These are phyloP conservation scores for Elaphurus davidianus DNA, from an alignment of 2,113 vertebrate species.

Conservation along the genomic window DNA sequence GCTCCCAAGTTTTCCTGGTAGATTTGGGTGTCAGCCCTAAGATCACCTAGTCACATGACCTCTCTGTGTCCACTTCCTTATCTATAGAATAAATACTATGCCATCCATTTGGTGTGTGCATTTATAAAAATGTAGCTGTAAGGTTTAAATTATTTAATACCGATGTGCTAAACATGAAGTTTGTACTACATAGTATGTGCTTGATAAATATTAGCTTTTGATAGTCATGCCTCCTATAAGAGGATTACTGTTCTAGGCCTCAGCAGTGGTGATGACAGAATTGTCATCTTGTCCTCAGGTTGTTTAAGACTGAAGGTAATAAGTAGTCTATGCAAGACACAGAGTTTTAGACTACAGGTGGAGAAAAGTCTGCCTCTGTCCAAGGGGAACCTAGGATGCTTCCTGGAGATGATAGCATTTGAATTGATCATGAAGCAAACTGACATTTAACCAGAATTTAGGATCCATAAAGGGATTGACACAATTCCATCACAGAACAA, in stretches of 20 bases:
- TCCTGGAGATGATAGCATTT: not conserved
- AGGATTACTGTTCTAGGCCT: not conserved
- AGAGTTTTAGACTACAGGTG: not conserved
- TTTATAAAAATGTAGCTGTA: not conserved
- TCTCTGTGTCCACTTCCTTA: not conserved
- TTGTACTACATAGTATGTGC: not conserved
- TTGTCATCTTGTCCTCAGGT: not conserved
- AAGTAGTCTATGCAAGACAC: not conserved
- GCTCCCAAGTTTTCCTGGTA: not conserved
- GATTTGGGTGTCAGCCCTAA: not conserved
- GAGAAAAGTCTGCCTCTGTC: not conserved
- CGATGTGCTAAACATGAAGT: not conserved
- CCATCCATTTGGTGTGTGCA: not conserved
- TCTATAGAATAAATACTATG: not conserved
- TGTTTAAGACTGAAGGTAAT: not conserved
- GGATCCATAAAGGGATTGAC: not conserved
- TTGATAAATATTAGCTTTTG: not conserved
- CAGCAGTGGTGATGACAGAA: not conserved
- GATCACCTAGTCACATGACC: not conserved
- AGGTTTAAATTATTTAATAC: not conserved
- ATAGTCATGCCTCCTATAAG: not conserved
- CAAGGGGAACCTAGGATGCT: not conserved
- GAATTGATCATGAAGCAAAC: not conserved
- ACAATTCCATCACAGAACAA: not conserved
- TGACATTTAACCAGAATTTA: not conserved